A percentile compares a stretch with the other conserved stretches of the same genome.
These are phyloP conservation scores for Carposina sasakii DNA, from an alignment of 1,140 invertebrate genomes.

Conservation along the genomic window DNA sequence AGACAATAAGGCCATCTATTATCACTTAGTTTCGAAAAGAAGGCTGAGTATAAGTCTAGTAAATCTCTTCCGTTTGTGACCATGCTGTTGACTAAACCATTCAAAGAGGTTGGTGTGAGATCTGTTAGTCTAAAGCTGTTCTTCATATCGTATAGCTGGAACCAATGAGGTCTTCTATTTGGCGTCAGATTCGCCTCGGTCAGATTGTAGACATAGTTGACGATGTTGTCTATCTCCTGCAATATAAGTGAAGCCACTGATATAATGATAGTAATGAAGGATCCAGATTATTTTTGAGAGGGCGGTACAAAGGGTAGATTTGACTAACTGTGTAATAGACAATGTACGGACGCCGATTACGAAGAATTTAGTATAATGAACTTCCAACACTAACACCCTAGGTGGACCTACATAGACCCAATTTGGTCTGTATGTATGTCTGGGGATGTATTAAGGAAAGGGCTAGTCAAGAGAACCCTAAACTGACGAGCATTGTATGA, in stretches of 20 bases:
- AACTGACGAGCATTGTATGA: no score
- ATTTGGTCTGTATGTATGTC: no score
- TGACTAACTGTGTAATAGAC: no score
- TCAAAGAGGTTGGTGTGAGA: constrained; percentile 63
- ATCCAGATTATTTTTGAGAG: no score
- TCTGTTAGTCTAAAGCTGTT: constrained; percentile 74
- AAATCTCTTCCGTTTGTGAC: constrained; percentile 44
- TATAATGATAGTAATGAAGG: not conserved
- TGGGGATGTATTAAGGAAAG: no score
- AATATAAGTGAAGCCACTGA: constrained; percentile 26
- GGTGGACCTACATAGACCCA: no score
- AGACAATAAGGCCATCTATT: constrained; percentile 65
- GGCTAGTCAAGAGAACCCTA: no score
- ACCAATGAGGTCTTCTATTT: constrained; percentile 75
- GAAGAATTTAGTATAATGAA: no score
- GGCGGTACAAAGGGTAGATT: no score
- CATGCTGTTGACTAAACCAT: constrained; percentile 71
- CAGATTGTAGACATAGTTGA: constrained; percentile 85
- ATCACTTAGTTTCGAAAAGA: constrained; percentile 74
- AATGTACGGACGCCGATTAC: no score
- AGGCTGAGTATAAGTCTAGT: constrained; percentile 66
- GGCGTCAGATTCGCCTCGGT: constrained; percentile 81
- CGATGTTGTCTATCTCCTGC: constrained; percentile 79
- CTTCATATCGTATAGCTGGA: constrained; percentile 79
- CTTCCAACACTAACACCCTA: no score